A percentile compares a stretch with the other conserved stretches of the same genome.
phyloP scores from a whole-genome alignment of 2,113 vertebrate species.

The Paedocypris sp. region DNA sequence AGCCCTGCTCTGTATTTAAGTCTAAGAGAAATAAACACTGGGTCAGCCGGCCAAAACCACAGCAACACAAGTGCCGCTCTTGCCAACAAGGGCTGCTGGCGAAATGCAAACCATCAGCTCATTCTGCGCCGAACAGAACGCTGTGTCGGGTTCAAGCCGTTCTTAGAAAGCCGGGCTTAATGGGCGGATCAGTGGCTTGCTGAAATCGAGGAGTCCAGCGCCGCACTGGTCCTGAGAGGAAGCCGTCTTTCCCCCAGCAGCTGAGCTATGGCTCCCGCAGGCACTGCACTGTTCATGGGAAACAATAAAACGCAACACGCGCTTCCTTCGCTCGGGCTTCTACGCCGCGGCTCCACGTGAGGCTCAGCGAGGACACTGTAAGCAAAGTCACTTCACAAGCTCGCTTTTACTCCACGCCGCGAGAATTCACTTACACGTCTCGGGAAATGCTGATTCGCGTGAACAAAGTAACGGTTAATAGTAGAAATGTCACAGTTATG shows the following conservation, averaged over 20 bases:
- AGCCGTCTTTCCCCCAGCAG: neutral
- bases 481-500: too few species aligned
- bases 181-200: neutral
- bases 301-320: conserved; percentile 30
- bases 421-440: neutral
- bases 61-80: neutral
- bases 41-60: conserved; percentile 19
- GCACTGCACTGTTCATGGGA: conserved; percentile 16
- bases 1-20: conserved; percentile 26
- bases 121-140: neutral
- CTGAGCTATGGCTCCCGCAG: neutral
- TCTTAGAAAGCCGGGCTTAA: neutral
- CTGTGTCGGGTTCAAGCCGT: neutral
- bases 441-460: too few species aligned
- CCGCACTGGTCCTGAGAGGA: too few species aligned
- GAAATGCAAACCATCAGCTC: neutral
- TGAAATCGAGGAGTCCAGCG: too few species aligned
- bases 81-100: conserved; percentile 20
- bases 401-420: neutral
- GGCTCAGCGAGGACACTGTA: neutral
- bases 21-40: conserved; percentile 18
- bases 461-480: too few species aligned
- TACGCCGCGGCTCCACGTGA: neutral
- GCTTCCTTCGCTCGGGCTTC: conserved; percentile 27
- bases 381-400: neutral